Percentiles rank a stretch among this genome's conserved stretches.
phyloP scores from a whole-genome alignment of 2,113 vertebrate genomes.

The Pluvianellus socialis region DNA sequence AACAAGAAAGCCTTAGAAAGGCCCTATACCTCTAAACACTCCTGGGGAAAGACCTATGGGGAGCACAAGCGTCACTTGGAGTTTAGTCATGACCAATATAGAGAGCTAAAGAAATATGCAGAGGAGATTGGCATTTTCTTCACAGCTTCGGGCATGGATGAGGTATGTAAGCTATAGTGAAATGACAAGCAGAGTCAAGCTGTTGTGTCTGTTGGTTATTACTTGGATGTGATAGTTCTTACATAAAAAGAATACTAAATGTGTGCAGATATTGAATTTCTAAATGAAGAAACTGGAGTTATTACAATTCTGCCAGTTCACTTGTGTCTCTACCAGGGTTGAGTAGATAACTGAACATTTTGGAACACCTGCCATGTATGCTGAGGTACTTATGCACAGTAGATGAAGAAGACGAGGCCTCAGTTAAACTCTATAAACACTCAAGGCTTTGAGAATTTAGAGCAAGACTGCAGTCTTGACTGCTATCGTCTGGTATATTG shows the following conservation, averaged over 20 bases:
- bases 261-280: not conserved
- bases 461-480: not conserved
- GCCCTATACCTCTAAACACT: constrained; percentile 86
- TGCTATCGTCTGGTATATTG: not conserved
- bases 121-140: constrained; percentile 92
- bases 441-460: not conserved
- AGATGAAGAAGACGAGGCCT: not conserved
- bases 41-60: constrained; percentile 93
- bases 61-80: constrained; percentile 95
- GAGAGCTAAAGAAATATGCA: constrained; percentile 87
- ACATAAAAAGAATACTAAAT: not conserved
- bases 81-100: constrained; percentile 91
- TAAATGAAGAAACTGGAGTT: not conserved
- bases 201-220: not conserved
- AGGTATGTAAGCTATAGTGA: constrained; percentile 75
- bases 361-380: not conserved
- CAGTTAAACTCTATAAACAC: not conserved
- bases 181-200: not conserved
- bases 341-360: not conserved
- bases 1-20: constrained; percentile 88
- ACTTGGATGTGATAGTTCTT: not conserved
- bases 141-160: constrained; percentile 98
- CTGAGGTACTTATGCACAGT: not conserved
- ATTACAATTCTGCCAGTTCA: not conserved
- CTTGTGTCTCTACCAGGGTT: not conserved